Conservation (phyloP, 1,140 invertebrate genomes). For the Habropoda laboriosa region DNA sequence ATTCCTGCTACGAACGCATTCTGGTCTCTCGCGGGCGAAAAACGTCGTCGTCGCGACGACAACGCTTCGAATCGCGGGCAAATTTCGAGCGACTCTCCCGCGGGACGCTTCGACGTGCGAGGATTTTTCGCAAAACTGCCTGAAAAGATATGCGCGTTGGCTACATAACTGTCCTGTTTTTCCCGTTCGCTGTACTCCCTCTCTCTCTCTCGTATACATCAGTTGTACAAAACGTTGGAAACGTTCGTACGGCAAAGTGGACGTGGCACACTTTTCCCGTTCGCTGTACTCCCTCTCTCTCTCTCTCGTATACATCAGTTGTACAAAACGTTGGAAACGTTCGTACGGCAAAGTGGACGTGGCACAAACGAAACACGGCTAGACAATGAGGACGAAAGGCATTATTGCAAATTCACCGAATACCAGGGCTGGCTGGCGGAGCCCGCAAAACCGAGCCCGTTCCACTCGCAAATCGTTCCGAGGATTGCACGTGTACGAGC, state of each 20-base stretch:
- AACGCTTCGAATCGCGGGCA: slow-evolving; percentile 7
- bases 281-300: too few species aligned
- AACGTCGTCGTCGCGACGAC: background rate
- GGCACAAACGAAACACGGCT: slow-evolving; percentile 25
- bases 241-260: background rate
- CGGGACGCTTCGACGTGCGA: background rate
- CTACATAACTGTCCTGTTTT: slow-evolving; percentile 16
- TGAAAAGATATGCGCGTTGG: background rate
- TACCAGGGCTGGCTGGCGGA: slow-evolving; percentile 36
- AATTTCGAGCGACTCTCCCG: background rate
- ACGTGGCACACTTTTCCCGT: too few species aligned
- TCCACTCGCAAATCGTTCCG: slow-evolving; percentile 44
- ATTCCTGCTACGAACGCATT: slow-evolving; percentile 3
- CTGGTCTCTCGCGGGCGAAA: background rate
- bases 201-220: slow-evolving; percentile 14
- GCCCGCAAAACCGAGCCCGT: slow-evolving; percentile 34
- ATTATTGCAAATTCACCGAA: slow-evolving; percentile 62
- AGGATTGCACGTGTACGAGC: too few species aligned
- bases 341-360: background rate
- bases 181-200: too few species aligned
- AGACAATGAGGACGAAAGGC: slow-evolving; percentile 37
- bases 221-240: background rate
- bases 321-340: background rate
- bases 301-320: slow-evolving; percentile 11
- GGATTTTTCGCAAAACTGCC: slow-evolving; percentile 18